Conservation (phyloP, 1,140 invertebrate species). For the Metaphire vulgaris region DNA sequence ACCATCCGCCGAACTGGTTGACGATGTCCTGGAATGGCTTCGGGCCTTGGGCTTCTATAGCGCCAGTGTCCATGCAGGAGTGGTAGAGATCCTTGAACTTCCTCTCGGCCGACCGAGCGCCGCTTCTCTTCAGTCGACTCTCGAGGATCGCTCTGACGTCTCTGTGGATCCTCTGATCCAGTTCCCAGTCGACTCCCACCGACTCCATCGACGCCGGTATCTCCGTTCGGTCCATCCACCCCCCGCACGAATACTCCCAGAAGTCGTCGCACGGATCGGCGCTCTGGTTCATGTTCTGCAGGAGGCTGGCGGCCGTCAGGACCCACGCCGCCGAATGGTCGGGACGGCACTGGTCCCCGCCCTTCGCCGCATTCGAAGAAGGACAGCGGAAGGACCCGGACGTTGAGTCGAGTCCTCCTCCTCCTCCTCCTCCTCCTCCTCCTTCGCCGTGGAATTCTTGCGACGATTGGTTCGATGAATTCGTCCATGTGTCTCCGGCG, state of each 20-base stretch:
- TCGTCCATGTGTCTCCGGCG: background rate
- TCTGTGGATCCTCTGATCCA: background rate
- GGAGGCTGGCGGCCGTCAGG: constrained; percentile 2
- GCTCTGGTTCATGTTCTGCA: constrained; percentile 2
- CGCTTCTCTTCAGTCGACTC: background rate
- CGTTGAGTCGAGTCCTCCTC: background rate
- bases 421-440: too few species aligned
- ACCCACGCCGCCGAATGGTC: background rate
- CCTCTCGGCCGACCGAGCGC: background rate
- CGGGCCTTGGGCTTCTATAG: background rate
- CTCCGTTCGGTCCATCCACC: background rate
- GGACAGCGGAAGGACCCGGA: background rate
- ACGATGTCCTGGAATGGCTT: background rate
- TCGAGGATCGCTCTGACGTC: background rate
- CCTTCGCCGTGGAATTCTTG: background rate
- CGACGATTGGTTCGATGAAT: background rate
- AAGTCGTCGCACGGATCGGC: constrained; percentile 17
- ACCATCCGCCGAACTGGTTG: constrained; percentile 6
- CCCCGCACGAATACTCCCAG: constrained; percentile 20
- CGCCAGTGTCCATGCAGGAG: background rate
- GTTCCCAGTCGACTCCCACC: background rate
- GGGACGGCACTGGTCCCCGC: background rate
- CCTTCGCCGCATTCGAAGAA: background rate
- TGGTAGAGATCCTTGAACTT: constrained; percentile 19
- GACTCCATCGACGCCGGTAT: constrained; percentile 10